Evolutionary conservation across 1,140 invertebrate species (phyloP).

Genomic region (Spodoptera litura): DNA sequence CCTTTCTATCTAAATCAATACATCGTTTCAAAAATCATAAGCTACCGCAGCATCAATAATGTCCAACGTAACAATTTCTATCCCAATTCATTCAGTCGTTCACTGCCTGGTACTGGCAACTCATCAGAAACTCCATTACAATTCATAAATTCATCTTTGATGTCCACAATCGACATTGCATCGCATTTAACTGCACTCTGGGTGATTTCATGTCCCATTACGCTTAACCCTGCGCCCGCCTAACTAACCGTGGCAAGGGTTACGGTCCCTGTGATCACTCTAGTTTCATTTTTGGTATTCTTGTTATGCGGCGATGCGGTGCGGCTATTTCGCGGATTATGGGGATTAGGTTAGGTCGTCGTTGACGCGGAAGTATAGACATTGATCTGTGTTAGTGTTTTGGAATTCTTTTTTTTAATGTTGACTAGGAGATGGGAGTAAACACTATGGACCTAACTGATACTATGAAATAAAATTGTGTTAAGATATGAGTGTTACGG

Average conservation of each 20-base stretch:
- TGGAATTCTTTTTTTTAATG: background rate
- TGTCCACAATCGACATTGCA: slow-evolving; percentile 69
- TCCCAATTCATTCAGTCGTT: background rate
- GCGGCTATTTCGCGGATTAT: slow-evolving; percentile 26
- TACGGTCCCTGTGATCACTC: slow-evolving; percentile 69
- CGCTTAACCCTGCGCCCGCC: slow-evolving; percentile 50
- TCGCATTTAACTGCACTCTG: slow-evolving; percentile 63
- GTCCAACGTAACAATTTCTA: background rate
- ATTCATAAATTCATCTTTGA: slow-evolving; percentile 56
- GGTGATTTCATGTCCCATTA: slow-evolving; percentile 77
- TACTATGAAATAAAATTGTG: background rate
- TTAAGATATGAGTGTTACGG: background rate
- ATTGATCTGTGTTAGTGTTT: slow-evolving; percentile 12
- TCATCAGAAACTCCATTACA: slow-evolving; percentile 32
- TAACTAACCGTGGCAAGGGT: slow-evolving; percentile 82
- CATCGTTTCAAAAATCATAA: no score
- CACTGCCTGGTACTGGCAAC: background rate
- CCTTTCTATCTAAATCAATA: no score
- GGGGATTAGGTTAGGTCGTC: background rate
- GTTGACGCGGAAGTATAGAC: slow-evolving; percentile 23
- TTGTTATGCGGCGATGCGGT: slow-evolving; percentile 56
- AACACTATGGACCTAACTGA: no score
- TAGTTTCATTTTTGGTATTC: slow-evolving; percentile 74
- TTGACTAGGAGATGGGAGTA: no score
- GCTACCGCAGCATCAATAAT: background rate